Base-by-base conservation (phyloP, 2,888 invertebrate species). In the Nemoura dubitans region DNA sequence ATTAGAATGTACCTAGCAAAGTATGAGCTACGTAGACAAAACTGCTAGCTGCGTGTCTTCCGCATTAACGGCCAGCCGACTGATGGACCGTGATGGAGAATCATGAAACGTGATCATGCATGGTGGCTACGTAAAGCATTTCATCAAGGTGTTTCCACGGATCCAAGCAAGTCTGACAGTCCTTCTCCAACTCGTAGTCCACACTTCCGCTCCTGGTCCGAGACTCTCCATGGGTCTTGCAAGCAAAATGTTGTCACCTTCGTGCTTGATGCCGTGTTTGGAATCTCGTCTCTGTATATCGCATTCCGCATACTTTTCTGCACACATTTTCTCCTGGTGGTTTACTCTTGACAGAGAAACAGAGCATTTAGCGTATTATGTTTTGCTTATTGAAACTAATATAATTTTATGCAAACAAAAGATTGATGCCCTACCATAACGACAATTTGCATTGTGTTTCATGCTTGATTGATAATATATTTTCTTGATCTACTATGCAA, bases 81-180 rank as follows among this genome's bases (percentile, higher is more conserved):
- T 21, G 59, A 21, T 59, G 59, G 14, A 21, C 14, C 59, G 59
- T 59, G 30, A 29, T 59, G 1, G 59, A 7, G 59, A 59, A 21
- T 59, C 21, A 21, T 59, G 59, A 59, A 59, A 21, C 21, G 59
- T 59, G 59, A 84, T 84, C 83, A 88, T 86, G 87, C 85, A 86
- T 88, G 88, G 88, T 89, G 89, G 89, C 89, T 89, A 87, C 88
- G 88, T 88, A 86, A 87, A 87, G 88, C 89, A 88, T 89, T 89
- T 91, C 91, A 92, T 92, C 92, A 93, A 93, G 92, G 92, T 92
- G 92, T 92, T 92, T 93, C 93, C 93, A 91, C 91, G 89, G 59
- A 21, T 59, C 59, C 59, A 59, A 59, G 59, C 59, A 59, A 59
- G 59, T 59, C 59, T 14, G 59, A 59, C 59, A 59, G 14, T 59